Percentiles rank a stretch among this genome's conserved stretches.
Conservation (phyloP, 2,113 vertebrate species). For the Halcyon malimbica region DNA sequence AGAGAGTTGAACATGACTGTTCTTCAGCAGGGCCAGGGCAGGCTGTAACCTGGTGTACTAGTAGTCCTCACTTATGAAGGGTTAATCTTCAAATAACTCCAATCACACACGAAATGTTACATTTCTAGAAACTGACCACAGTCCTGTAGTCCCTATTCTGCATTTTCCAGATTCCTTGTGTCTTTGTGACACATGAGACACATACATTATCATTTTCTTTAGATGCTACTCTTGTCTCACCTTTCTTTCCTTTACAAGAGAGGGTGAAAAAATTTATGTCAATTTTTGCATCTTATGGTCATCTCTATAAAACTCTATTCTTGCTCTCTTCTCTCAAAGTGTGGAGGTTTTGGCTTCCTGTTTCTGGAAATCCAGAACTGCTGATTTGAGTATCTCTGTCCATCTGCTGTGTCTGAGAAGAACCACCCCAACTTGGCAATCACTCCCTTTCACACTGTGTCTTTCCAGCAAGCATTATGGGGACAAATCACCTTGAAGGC, state of each 20-base stretch:
- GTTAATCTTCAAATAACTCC: neutral
- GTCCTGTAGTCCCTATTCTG: neutral
- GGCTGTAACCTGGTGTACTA: rapidly evolving
- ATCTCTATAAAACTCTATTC: neutral
- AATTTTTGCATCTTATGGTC: neutral
- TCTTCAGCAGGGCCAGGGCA: neutral
- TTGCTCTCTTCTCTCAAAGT: neutral
- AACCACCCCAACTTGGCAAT: rapidly evolving
- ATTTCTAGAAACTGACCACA: neutral
- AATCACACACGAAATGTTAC: too few species aligned
- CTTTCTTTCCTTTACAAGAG: neutral
- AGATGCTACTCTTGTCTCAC: neutral
- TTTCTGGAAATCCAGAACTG: neutral
- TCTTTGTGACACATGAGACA: neutral
- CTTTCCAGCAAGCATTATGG: neutral
- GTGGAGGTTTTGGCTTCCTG: neutral
- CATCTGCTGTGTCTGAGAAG: neutral
- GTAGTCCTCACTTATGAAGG: neutral
- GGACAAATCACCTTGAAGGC: neutral
- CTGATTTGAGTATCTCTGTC: neutral
- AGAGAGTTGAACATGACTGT: neutral
- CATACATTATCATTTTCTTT: neutral
- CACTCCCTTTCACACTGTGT: neutral
- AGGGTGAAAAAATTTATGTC: neutral
- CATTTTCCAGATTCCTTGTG: neutral